Conservation (phyloP, 2,888 invertebrate genomes). For the Meloe dianella region DNA sequence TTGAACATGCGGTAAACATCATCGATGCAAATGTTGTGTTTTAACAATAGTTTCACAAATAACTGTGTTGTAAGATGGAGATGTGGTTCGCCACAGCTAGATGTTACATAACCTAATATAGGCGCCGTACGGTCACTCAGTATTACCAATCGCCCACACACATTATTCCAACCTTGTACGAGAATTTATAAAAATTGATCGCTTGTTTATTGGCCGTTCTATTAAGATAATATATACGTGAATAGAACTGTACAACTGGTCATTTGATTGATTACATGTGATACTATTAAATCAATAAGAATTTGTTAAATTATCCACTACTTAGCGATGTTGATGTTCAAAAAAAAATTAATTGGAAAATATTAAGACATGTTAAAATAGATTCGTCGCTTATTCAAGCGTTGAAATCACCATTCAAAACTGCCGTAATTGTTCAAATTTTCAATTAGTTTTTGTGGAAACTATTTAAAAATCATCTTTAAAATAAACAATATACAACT, state of each 20-base stretch:
- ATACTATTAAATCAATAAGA: conserved; percentile 17
- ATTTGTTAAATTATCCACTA: conserved; percentile 12
- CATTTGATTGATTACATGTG: conserved; percentile 23
- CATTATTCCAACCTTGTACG: conserved; percentile 27
- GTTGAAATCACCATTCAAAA: neutral
- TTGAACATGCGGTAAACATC: too few species aligned
- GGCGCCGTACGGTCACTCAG: conserved; percentile 35
- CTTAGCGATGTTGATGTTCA: too few species aligned
- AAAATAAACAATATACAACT: too few species aligned
- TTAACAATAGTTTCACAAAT: conserved; percentile 3
- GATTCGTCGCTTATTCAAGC: neutral
- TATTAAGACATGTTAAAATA: neutral
- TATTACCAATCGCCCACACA: conserved; percentile 36
- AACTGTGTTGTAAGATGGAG: neutral
- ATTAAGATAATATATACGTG: conserved; percentile 32
- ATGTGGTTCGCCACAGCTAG: conserved; percentile 15
- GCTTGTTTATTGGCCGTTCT: conserved; percentile 36
- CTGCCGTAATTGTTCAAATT: too few species aligned
- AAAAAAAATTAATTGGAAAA: too few species aligned
- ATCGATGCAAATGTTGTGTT: neutral
- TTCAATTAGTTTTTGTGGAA: too few species aligned
- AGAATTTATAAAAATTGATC: conserved; percentile 26
- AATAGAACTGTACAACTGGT: conserved; percentile 33
- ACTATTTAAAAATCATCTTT: too few species aligned
- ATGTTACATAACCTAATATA: conserved; percentile 47